Conservation (phyloP, 2,113 vertebrate species). For the Strix uralensis region DNA sequence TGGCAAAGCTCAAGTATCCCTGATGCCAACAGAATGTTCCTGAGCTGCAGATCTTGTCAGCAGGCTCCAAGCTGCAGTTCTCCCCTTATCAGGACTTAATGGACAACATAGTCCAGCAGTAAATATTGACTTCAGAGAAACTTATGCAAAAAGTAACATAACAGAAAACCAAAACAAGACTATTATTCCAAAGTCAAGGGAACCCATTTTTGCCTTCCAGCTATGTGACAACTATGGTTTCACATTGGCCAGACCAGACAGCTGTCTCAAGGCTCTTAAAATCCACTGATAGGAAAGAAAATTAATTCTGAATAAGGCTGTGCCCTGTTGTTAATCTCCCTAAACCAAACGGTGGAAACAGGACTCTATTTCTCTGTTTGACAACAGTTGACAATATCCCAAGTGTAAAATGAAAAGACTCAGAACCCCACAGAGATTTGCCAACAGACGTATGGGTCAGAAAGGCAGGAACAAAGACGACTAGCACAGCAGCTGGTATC, state of each 20-base stretch:
- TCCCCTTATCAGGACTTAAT: neutral
- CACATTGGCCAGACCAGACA: neutral
- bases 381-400: neutral
- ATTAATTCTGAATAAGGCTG: neutral
- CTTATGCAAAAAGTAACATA: neutral
- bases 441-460: neutral
- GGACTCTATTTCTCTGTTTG: neutral
- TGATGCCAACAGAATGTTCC: slow-evolving; percentile 25
- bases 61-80: neutral
- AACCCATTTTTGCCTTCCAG: slow-evolving; percentile 4
- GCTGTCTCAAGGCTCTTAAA: neutral
- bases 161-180: neutral
- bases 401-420: neutral
- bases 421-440: neutral
- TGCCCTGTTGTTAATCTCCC: neutral
- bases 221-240: neutral
- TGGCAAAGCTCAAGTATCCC: neutral
- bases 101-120: neutral
- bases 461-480: neutral
- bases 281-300: neutral
- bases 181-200: neutral
- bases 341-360: slow-evolving; percentile 3
- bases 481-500: neutral
- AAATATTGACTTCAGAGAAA: slow-evolving; percentile 4
- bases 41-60: slow-evolving; percentile 25